These are phyloP conservation scores for Enoplosus armatus DNA, from an alignment of 2,797 vertebrate species.

Conservation along the genomic window DNA sequence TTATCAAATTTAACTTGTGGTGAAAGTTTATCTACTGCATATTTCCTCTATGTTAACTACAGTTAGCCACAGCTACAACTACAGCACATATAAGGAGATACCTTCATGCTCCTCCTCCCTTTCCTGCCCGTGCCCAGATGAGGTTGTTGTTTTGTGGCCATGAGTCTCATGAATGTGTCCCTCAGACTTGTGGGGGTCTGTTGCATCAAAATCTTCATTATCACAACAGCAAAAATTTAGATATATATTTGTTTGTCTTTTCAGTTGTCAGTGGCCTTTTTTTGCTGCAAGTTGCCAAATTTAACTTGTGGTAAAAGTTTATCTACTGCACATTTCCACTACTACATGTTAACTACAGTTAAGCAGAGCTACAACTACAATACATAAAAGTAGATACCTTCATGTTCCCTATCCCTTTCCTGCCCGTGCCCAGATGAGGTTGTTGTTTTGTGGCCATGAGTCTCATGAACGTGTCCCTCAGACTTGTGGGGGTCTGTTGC, in stretches of 20 bases:
- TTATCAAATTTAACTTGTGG: background rate
- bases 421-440: background rate
- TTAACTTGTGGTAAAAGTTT: no score
- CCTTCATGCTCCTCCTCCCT: slow-evolving; percentile 43
- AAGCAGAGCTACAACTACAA: no score
- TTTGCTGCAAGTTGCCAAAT: no score
- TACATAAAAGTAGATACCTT: no score
- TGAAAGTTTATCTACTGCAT: background rate
- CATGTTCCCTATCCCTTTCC: background rate
- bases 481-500: slow-evolving; percentile 19
- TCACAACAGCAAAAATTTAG: no score
- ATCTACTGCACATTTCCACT: no score
- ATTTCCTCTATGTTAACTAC: no score
- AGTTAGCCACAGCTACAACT: background rate
- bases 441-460: background rate
- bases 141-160: background rate
- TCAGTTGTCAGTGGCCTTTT: no score
- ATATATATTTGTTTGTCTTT: no score
- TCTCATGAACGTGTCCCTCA: background rate
- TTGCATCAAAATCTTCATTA: background rate
- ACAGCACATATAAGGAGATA: slow-evolving; percentile 15
- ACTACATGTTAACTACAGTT: no score
- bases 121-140: slow-evolving; percentile 10
- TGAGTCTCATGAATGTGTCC: background rate
- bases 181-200: slow-evolving; percentile 23